Evolutionary conservation across 37 sponge, comb jelly and placozoan species (phyloP).

Genomic region (Cliona cf. orientalis): DNA sequence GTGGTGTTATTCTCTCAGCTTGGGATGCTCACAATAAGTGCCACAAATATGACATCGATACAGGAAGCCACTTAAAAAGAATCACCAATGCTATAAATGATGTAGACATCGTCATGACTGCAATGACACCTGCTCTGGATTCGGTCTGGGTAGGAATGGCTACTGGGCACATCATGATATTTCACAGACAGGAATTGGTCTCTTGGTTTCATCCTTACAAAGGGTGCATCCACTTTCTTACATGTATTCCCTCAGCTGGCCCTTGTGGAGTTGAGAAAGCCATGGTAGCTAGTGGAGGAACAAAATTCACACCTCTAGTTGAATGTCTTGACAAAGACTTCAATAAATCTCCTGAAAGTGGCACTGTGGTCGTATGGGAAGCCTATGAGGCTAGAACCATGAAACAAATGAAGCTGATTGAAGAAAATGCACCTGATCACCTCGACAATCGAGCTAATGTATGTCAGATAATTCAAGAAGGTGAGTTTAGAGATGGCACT

Average conservation of each 20-base stretch:
- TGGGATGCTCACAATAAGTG: constrained; percentile 51
- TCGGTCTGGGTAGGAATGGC: constrained; percentile 83
- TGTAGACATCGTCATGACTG: constrained; percentile 52
- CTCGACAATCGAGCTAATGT: no score
- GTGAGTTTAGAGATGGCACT: no score
- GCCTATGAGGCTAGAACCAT: no score
- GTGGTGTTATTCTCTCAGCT: constrained; percentile 46
- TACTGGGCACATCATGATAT: constrained; percentile 72
- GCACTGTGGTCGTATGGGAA: no score
- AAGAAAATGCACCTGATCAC: no score
- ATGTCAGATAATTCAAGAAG: no score
- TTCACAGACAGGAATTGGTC: constrained; percentile 36
- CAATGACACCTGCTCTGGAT: constrained; percentile 68
- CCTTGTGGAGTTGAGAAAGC: constrained; percentile 62
- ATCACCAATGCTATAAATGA: not conserved
- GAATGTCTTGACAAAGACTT: no score
- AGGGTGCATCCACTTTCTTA: constrained; percentile 53
- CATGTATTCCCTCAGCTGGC: constrained; percentile 32
- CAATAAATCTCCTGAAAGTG: no score
- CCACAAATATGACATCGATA: constrained; percentile 36
- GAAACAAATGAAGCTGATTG: no score
- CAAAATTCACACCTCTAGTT: constrained; percentile 24
- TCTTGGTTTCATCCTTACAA: constrained; percentile 54
- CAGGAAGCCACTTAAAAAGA: not conserved
- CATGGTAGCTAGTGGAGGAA: constrained; percentile 71